Evolutionary conservation across 2,888 invertebrate genomes (phyloP).

Genomic region (Trachelus tabidus): DNA sequence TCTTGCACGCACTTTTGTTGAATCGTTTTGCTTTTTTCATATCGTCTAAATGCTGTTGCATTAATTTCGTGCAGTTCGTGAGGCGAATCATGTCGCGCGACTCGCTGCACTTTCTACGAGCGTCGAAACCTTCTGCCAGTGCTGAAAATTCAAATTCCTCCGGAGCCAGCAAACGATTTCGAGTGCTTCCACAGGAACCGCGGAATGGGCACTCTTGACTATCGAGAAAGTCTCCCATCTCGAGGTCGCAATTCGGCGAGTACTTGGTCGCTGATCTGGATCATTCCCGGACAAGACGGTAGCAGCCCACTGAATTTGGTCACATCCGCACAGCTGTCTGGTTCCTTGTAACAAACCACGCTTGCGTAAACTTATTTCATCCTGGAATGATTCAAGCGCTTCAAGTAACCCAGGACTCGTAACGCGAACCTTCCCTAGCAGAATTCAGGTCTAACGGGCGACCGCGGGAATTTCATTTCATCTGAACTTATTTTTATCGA

Average conservation of each 20-base stretch:
- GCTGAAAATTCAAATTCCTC: background rate
- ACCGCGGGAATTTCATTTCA: background rate
- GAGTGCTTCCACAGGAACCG: background rate
- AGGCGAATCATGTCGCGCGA: background rate
- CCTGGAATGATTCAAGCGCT: slow-evolving; percentile 40
- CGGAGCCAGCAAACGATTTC: background rate
- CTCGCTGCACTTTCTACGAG: background rate
- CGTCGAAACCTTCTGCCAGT: background rate
- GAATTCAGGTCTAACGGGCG: background rate
- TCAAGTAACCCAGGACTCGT: slow-evolving; percentile 9
- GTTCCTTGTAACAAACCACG: slow-evolving; percentile 1
- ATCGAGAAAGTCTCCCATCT: too few species aligned
- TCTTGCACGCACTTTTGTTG: background rate
- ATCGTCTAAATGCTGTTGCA: background rate
- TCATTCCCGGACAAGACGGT: background rate
- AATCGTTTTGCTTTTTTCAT: background rate
- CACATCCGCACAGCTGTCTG: background rate
- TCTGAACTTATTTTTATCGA: background rate
- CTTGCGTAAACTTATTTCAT: slow-evolving; percentile 44
- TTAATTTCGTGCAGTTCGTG: background rate
- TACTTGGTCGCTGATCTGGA: too few species aligned
- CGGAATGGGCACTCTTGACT: too few species aligned
- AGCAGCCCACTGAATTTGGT: background rate
- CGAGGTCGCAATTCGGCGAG: too few species aligned
- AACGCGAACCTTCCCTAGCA: background rate